These are phyloP conservation scores for Beaufortia kweichowensis DNA, from an alignment of 2,113 vertebrate genomes.

Conservation along the genomic window DNA sequence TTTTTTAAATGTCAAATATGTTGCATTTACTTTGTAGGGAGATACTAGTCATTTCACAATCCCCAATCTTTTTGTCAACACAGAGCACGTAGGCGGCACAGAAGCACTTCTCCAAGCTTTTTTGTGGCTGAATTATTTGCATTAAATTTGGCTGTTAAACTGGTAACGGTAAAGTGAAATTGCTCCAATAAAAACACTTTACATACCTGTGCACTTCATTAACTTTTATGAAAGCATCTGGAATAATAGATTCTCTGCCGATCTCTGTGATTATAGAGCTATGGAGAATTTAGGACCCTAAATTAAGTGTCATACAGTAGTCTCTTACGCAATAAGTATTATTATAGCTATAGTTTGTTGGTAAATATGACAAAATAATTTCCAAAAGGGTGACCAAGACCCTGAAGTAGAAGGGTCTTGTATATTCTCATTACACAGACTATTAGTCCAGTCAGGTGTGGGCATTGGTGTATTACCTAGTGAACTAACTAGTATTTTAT, in stretches of 20 bases:
- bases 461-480: no score
- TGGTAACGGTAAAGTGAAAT: constrained; percentile 48
- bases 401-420: no score
- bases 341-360: no score
- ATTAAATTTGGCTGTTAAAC: constrained; percentile 53
- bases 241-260: background rate
- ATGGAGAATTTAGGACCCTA: no score
- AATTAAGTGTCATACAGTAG: no score
- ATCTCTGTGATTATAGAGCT: background rate
- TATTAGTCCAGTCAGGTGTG: no score
- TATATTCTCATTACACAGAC: no score
- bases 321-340: no score
- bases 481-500: no score
- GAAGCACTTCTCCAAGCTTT: background rate
- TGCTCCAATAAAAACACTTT: constrained; percentile 28
- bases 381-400: no score
- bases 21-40: background rate
- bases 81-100: background rate
- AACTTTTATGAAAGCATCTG: background rate
- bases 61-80: constrained; percentile 10
- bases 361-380: no score
- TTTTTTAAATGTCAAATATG: background rate
- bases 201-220: background rate
- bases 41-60: background rate
- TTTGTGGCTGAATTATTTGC: constrained; percentile 51